A percentile compares a stretch with the other conserved stretches of the same genome.
Conservation (phyloP, 2,113 vertebrate species). For the Charina bottae region DNA sequence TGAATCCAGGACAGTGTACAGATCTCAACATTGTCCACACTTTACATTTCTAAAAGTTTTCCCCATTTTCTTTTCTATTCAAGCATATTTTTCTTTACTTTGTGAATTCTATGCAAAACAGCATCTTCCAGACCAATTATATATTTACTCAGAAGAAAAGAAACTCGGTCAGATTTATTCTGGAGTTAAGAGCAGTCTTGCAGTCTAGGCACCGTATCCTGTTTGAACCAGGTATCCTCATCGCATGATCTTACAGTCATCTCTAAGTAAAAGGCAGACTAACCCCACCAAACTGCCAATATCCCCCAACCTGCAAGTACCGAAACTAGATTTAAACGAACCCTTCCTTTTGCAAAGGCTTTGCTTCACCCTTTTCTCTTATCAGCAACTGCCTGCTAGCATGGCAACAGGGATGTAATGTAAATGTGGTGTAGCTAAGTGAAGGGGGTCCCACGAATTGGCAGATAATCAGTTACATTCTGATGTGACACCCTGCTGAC, state of each 20-base stretch:
- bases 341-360: slow-evolving; percentile 67
- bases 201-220: neutral
- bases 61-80: neutral
- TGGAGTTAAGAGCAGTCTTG: neutral
- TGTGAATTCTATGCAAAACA: neutral
- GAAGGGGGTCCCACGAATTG: slow-evolving; percentile 71
- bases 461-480: slow-evolving; percentile 74
- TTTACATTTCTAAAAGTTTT: neutral
- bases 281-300: slow-evolving; percentile 18
- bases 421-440: slow-evolving; percentile 75
- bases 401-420: slow-evolving; percentile 69
- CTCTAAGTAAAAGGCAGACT: slow-evolving; percentile 48
- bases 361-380: slow-evolving; percentile 64
- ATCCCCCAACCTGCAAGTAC: slow-evolving; percentile 54
- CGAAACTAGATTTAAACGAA: slow-evolving; percentile 66
- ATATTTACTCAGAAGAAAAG: neutral
- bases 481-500: slow-evolving; percentile 77
- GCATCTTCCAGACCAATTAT: neutral
- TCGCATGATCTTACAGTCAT: slow-evolving; percentile 11
- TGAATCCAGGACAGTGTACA: neutral
- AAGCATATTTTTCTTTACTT: neutral
- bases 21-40: neutral
- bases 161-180: slow-evolving; percentile 1
- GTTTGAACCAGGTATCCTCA: neutral
- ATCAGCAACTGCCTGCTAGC: slow-evolving; percentile 69